Evolutionary conservation across 2,797 vertebrate species (phyloP).

Genomic region (Acanthurus lineatus): DNA sequence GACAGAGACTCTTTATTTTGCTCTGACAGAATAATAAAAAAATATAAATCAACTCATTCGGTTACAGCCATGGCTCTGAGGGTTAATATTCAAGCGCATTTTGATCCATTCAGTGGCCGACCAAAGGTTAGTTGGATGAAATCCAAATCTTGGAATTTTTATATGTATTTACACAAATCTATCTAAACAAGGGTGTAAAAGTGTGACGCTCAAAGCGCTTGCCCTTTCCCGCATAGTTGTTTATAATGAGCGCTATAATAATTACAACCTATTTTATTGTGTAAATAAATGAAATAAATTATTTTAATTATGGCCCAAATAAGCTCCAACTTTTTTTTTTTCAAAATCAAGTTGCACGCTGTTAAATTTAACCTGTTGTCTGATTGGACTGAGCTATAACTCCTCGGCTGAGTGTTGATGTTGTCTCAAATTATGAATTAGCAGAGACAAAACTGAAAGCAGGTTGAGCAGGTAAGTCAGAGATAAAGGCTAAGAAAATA

Average conservation of each 20-base stretch:
- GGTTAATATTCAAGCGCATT: conserved; percentile 28
- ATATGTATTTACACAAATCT: neutral
- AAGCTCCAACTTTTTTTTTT: neutral
- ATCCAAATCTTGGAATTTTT: conserved; percentile 31
- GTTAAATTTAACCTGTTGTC: too few relatives aligned
- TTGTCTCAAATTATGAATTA: neutral
- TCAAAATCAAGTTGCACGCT: neutral
- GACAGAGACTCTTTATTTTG: neutral
- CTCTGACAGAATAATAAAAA: conserved; percentile 13
- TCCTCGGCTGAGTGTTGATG: neutral
- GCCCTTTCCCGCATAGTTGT: neutral
- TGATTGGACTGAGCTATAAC: too few relatives aligned
- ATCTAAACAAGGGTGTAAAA: neutral
- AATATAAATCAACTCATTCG: neutral
- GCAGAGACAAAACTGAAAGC: neutral
- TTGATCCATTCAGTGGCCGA: conserved; percentile 2
- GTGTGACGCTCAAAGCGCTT: neutral
- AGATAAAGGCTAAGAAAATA: too few relatives aligned
- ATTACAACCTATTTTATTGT: neutral
- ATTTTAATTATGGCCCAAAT: neutral
- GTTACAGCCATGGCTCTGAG: neutral
- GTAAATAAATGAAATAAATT: neutral
- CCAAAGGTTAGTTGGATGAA: conserved; percentile 50
- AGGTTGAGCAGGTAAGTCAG: neutral
- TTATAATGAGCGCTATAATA: neutral